Evolutionary conservation across 2,113 vertebrate genomes (phyloP).

Genomic region (Trachemys scripta): DNA sequence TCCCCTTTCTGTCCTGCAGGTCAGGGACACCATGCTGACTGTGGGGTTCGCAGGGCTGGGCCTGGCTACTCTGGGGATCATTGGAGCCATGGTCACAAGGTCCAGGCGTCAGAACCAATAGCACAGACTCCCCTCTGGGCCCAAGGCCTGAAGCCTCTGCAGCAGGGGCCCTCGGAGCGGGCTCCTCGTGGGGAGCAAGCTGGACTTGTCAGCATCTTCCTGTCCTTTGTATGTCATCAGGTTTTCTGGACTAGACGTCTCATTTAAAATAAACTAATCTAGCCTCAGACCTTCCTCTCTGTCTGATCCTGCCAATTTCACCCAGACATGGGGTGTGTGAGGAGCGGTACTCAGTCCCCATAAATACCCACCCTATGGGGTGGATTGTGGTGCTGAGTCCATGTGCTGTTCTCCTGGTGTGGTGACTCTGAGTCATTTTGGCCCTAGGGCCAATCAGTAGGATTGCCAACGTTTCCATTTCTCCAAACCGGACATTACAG

Average conservation of each 20-base stretch:
- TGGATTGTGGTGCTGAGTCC: no score
- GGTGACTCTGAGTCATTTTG: no score
- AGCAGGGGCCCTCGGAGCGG: background rate
- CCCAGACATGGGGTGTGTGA: no score
- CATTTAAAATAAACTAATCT: background rate
- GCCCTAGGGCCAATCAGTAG: no score
- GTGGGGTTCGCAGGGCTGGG: conserved; percentile 8
- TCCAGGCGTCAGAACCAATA: conserved; percentile 64
- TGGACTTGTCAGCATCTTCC: background rate
- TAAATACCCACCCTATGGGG: background rate
- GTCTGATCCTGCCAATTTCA: background rate
- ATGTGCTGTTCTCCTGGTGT: no score
- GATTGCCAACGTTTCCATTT: no score
- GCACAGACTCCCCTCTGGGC: background rate
- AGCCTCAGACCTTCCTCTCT: background rate
- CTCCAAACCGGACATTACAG: no score
- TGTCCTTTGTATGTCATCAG: background rate
- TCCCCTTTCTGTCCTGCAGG: conserved; percentile 37
- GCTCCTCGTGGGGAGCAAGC: background rate
- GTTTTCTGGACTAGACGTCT: background rate
- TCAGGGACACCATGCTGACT: background rate
- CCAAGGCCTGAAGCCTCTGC: background rate
- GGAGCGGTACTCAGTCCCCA: background rate
- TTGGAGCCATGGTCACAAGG: conserved; percentile 48
- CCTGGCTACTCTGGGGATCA: conserved; percentile 9